Base-by-base conservation (phyloP, 2,888 invertebrate genomes). In the Cheilosia pagana region DNA sequence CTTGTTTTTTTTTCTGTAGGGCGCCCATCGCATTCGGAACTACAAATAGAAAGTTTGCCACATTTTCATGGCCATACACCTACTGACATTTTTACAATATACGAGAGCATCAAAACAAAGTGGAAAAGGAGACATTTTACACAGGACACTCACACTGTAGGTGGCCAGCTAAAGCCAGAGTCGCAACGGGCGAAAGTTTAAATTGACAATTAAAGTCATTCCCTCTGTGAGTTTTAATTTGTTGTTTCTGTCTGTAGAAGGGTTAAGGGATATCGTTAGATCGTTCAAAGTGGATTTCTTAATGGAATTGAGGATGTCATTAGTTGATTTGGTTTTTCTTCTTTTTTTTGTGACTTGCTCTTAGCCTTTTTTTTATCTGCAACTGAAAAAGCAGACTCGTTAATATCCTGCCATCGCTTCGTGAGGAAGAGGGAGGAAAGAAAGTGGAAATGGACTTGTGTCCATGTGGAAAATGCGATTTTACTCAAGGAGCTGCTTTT, bases 181-280 rank as follows among this genome's bases (percentile, higher is more conserved):
- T 45, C 28, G 25, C 41, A 53, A 7, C 16, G 41, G 43, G 28
- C 65, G 39, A 62, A 74, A 79, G 74, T 83, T 78, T 78, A 83
- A 79, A 83, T 83, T 83, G 78, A 78, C 79, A 68, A 79, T 79
- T 74, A 78, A 83, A 83, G 74, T 63, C 67, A 74, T 60, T 62
- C 63, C 65, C 50, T 74, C 31, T 62, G 67, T 78, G 78, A 57
- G 78, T 57, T 63, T 78, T 68, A 68, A 62, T 74, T 78, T 52
- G 48, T 71, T 65, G 52, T 52, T 25, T 57, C 21, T 41, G 28
- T 39, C 55, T 60, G 21, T 21, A 74, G 53, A 68, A 55, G 65
- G 60, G 52, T 60, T 60, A 55, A 59, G 10, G 68, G 25, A 79
- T 55, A 53, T 81, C 57, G 52, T 68, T 65, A 62, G 48, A 72